Evolutionary conservation across 2,888 invertebrate genomes (phyloP).

Genomic region (Trypoxylon attenuatum): DNA sequence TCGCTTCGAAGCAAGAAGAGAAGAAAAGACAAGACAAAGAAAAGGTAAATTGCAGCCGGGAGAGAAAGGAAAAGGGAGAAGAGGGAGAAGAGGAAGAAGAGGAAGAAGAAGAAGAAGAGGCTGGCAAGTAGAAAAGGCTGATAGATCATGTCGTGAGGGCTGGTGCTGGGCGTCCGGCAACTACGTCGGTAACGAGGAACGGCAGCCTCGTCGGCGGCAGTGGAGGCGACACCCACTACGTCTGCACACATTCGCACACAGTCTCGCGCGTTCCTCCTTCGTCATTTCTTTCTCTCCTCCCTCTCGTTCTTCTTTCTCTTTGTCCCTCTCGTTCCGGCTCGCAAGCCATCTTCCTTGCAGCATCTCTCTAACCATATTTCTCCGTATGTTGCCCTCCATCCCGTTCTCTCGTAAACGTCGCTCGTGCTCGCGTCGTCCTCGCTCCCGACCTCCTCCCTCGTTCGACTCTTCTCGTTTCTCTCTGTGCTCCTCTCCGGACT

Average conservation of each 20-base stretch:
- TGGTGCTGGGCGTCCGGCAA: slow-evolving; percentile 59
- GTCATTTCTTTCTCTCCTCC: slow-evolving; percentile 20
- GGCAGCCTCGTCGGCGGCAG: slow-evolving; percentile 56
- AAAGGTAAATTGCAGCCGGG: no score
- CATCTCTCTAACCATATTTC: slow-evolving; percentile 43
- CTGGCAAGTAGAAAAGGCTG: slow-evolving; percentile 59
- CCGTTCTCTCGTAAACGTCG: slow-evolving; percentile 24
- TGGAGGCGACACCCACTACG: slow-evolving; percentile 61
- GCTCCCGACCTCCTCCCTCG: slow-evolving; percentile 13
- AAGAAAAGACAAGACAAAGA: no score
- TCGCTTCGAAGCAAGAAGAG: no score
- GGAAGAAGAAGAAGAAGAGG: slow-evolving; percentile 13
- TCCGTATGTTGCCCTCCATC: slow-evolving; percentile 38
- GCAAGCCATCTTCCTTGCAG: slow-evolving; percentile 27
- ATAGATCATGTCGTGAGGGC: slow-evolving; percentile 62
- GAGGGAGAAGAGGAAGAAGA: slow-evolving; percentile 25
- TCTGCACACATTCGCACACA: slow-evolving; percentile 21
- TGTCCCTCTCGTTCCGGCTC: slow-evolving; percentile 1
- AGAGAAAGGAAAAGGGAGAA: slow-evolving; percentile 29
- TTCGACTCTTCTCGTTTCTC: slow-evolving; percentile 22
- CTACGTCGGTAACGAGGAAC: slow-evolving; percentile 68
- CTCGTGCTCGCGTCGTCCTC: slow-evolving; percentile 9
- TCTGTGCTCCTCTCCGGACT: slow-evolving; percentile 7
- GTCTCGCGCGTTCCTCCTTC: slow-evolving; percentile 14
- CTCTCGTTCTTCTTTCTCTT: slow-evolving; percentile 9